Evolutionary conservation across 2,797 vertebrate genomes (phyloP), one percentile per base, ranked within the genome.

Genomic region (Melanotaenia maccullochi): DNA sequence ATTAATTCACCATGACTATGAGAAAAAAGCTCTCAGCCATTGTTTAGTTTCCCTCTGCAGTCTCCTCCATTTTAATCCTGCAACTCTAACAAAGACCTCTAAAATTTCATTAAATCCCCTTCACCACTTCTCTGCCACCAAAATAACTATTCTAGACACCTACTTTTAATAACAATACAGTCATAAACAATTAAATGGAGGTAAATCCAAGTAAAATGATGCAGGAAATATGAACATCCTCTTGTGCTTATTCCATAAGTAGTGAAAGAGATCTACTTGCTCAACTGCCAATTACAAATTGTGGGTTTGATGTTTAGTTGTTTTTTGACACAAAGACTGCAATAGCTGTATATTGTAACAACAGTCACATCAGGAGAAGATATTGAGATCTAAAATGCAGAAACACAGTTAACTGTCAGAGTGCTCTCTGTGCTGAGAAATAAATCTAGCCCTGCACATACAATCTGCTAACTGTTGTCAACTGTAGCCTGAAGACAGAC

Each of bases 1-100:
- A 86, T 83, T 79, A 88, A 87, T 79, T 1, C 56, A 65, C 71
- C 71, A 20, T 33, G 22, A 75, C 79, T 62, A 28, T 68, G 76
- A 87, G 52, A 16, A 54, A 80, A 88, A 87, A 75, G 47, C 65
- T 73, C 71, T 76, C 68, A 79, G 67, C 57, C 66, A 80, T 81
- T 85, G 75, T 88, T 88, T 73, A 61, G 54, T 74, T 83, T 79
- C 57, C 44, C 28, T 78, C 68, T 47, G 11, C 20, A 52, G 69
- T 73, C 81, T 49, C n/a, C 79, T 85, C 88, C 14, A 47, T 85
- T 78, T 71, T 55, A 56, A 33, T 73, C 28, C 57, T 62, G 69
- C 54, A 57, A 44, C 22, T 73, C 64, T 60, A 76, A 73, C 57
- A 75, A 7, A 68, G 20, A 71, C 49, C 44, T 75, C 35, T 69